phyloP scores from a whole-genome alignment of 2,797 vertebrate species.

The Sphaeramia orbicularis region DNA sequence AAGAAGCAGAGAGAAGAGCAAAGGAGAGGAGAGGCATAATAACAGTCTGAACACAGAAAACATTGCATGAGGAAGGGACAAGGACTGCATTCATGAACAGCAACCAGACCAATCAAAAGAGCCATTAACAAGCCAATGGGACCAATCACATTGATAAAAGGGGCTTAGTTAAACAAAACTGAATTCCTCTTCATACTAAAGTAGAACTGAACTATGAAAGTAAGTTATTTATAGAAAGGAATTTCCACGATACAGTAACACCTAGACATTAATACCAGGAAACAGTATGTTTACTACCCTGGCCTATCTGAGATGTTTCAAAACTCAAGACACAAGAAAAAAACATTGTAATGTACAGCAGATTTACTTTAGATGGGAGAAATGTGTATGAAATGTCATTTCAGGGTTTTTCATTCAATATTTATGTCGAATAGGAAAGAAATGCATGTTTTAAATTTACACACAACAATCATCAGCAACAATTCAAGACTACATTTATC shows the following conservation, averaged over 20 bases:
- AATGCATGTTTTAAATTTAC: too few species aligned
- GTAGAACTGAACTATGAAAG: background rate
- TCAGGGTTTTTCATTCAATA: too few species aligned
- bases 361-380: background rate
- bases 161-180: conserved; percentile 18
- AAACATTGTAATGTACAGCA: background rate
- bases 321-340: background rate
- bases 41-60: conserved; percentile 58
- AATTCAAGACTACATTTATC: too few species aligned
- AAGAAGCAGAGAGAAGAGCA: background rate
- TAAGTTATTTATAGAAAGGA: background rate
- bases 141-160: conserved; percentile 49
- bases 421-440: too few species aligned
- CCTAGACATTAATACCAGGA: background rate
- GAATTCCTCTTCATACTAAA: conserved; percentile 2
- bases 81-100: conserved; percentile 76
- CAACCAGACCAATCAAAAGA: conserved; percentile 72
- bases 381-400: too few species aligned
- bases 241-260: background rate
- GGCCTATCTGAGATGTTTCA: background rate
- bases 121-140: conserved; percentile 73
- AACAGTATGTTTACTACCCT: background rate
- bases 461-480: too few species aligned
- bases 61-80: conserved; percentile 64
- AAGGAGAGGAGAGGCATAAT: conserved; percentile 33